Evolutionary conservation across 2,113 vertebrate genomes (phyloP).

Genomic region (Gavia stellata): DNA sequence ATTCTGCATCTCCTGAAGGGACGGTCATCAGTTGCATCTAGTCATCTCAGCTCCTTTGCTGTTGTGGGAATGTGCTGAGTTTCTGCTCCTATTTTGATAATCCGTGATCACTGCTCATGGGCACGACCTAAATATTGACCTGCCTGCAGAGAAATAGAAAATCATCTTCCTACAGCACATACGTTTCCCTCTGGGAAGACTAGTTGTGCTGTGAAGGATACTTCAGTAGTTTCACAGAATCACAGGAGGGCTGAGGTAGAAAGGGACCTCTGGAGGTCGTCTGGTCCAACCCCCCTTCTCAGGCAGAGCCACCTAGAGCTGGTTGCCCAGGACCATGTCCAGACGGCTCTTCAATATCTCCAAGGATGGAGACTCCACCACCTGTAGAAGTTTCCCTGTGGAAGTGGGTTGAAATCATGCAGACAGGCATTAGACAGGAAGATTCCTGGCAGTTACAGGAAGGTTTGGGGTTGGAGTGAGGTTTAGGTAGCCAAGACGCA

Average conservation of each 20-base stretch:
- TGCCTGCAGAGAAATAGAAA: background rate
- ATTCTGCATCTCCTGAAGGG: background rate
- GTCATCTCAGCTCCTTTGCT: background rate
- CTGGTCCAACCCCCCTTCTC: background rate
- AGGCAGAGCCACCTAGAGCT: background rate
- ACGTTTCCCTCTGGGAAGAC: background rate
- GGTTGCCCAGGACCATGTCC: background rate
- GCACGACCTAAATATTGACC: background rate
- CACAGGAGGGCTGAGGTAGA: background rate
- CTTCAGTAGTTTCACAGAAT: background rate
- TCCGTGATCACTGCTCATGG: background rate
- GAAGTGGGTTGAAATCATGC: background rate
- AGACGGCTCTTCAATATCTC: background rate
- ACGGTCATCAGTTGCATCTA: rapidly evolving
- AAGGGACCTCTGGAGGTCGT: background rate
- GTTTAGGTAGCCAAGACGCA: background rate
- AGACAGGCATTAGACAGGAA: background rate
- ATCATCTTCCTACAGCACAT: background rate
- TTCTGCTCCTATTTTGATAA: background rate
- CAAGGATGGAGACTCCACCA: background rate
- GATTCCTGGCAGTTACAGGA: background rate
- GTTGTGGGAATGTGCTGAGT: background rate
- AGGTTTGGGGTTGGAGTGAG: background rate
- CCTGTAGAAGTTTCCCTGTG: background rate
- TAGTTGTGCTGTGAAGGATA: background rate